These are phyloP conservation scores for Furnarius figulus DNA, from an alignment of 2,113 vertebrate genomes.

Conservation along the genomic window DNA sequence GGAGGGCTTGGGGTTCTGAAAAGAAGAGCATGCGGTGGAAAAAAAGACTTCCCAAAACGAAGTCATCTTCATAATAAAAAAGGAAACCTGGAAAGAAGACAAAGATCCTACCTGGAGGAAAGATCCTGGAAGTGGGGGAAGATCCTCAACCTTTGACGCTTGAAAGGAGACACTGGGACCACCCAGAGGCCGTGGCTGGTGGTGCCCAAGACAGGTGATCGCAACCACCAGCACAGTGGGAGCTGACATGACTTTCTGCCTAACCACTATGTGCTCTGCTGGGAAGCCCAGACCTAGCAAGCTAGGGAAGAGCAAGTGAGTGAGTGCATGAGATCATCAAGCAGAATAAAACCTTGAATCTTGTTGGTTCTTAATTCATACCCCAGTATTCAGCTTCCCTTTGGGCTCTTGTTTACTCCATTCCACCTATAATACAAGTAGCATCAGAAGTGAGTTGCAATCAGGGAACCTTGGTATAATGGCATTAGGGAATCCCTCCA, in stretches of 20 bases:
- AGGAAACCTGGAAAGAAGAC: neutral
- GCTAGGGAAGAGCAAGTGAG: accelerated
- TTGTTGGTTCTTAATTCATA: neutral
- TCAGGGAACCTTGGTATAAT: neutral
- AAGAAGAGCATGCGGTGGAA: neutral
- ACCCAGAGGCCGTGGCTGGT: accelerated
- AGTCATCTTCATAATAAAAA: neutral
- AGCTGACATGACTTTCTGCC: neutral
- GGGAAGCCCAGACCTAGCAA: too few species aligned
- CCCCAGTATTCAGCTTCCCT: neutral
- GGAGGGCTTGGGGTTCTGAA: neutral
- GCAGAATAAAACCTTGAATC: neutral
- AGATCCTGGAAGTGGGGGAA: neutral
- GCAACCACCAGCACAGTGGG: neutral
- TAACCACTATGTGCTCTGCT: neutral
- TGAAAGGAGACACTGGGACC: neutral
- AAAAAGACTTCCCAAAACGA: neutral
- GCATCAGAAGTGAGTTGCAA: neutral
- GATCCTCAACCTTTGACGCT: neutral
- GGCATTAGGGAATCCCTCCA: too few species aligned
- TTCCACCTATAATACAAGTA: too few species aligned
- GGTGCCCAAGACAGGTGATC: neutral
- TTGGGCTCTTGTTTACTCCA: neutral
- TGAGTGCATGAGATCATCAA: accelerated
- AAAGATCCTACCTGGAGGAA: neutral